These are phyloP conservation scores for Mormyrus iriodes DNA, from an alignment of 2,113 vertebrate species.

Conservation along the genomic window DNA sequence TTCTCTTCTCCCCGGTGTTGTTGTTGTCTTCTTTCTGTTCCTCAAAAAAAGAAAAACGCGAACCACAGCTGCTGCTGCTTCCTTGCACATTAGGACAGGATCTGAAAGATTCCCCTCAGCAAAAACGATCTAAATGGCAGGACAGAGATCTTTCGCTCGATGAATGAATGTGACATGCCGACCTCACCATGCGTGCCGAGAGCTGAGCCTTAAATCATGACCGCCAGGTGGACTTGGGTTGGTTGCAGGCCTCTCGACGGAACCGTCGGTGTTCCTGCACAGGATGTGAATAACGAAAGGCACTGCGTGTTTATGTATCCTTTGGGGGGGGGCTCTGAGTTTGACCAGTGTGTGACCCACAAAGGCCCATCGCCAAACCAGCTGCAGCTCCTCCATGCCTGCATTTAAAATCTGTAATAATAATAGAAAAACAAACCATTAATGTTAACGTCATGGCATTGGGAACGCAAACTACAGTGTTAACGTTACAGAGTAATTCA, in stretches of 20 bases:
- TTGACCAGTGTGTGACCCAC: constrained; percentile 42
- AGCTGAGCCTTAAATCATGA: constrained; percentile 50
- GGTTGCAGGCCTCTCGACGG: constrained; percentile 67
- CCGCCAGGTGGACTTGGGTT: constrained; percentile 53
- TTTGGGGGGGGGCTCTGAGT: constrained; percentile 43
- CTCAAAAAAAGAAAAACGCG: constrained; percentile 41
- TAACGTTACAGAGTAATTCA: constrained; percentile 48
- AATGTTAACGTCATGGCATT: constrained; percentile 60
- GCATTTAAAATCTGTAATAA: constrained; percentile 48
- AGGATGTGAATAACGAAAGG: neutral
- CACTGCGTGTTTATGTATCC: neutral
- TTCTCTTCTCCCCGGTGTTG: constrained; percentile 45
- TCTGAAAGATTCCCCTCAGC: constrained; percentile 64
- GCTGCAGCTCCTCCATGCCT: constrained; percentile 51
- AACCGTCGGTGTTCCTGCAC: constrained; percentile 52
- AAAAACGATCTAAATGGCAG: constrained; percentile 66
- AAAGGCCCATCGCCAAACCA: constrained; percentile 51
- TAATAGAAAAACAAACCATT: constrained; percentile 26
- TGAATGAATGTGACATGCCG: constrained; percentile 54
- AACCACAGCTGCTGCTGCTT: constrained; percentile 76
- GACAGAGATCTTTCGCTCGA: constrained; percentile 60
- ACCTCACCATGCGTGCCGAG: constrained; percentile 41
- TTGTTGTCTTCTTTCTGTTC: constrained; percentile 56
- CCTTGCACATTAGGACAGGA: constrained; percentile 73
- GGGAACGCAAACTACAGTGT: constrained; percentile 56